Base-by-base conservation (phyloP, 2,113 vertebrate genomes). In the Elephas maximus region DNA sequence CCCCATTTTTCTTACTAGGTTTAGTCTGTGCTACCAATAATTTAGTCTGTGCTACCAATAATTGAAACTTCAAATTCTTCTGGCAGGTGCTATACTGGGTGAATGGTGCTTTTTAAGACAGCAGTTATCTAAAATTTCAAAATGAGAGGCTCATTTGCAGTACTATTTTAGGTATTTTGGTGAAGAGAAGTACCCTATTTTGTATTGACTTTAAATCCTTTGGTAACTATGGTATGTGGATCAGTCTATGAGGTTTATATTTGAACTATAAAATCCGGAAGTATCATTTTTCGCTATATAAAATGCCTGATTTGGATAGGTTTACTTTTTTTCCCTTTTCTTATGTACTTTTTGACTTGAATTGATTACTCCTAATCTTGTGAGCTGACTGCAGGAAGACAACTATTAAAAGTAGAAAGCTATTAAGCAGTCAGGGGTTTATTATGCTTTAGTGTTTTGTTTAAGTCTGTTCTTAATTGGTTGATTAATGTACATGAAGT, bases 391-490 rank as follows among this genome's bases (percentile, higher is more conserved):
- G 96, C 95, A 95, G 97, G 97, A 98, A 98, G 96, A 97, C 97
- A 98, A 96, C 98, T 98, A 98, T 98, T 98, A 98, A 98, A 98
- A 98, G 98, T 98, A 97, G 96, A 98, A 97, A 97, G 97, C 96
- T 98, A 98, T 98, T 98, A 98, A 98, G 97, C 98, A 98, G 98
- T 98, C 97, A 98, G 98, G 96, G 98, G 98, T 98, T 99, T 98
- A 98, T 98, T 98, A 98, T 98, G 97, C 98, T 99, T 98, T 98
- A 98, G 97, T 98, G 98, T 98, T 99, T 98, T 98, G 97, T 98
- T 98, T 98, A 98, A 98, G 96, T 98, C 98, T 98, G 26, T 84
- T 98, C 98, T 98, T 98, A 99, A 98, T 99, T 98, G 98, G 98
- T 98, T 99, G 98, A 99, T 99, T 98, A 99, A 99, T 99, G 98